Conservation (phyloP, 2,113 vertebrate species). For the Poeciliopsis turrubarensis region DNA sequence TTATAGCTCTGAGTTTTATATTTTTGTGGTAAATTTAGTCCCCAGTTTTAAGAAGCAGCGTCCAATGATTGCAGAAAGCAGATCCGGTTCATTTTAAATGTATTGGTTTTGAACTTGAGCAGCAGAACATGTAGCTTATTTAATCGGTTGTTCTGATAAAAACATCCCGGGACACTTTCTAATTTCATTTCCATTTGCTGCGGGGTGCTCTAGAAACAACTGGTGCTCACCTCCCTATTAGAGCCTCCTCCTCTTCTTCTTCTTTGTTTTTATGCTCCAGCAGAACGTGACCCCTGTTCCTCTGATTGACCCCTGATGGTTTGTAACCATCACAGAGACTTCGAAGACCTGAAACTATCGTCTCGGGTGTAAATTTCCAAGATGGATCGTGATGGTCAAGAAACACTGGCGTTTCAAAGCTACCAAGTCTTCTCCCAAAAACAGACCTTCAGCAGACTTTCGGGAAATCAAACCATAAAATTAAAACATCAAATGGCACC, state of each 20-base stretch:
- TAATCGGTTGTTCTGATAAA: slow-evolving; percentile 25
- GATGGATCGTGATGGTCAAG: neutral
- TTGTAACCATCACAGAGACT: slow-evolving; percentile 19
- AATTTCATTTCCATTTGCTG: neutral
- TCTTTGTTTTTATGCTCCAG: neutral
- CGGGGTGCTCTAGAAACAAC: slow-evolving; percentile 61
- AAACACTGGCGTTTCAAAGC: neutral
- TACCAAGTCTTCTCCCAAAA: neutral
- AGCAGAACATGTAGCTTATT: slow-evolving; percentile 57
- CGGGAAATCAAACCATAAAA: neutral
- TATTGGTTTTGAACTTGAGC: slow-evolving; percentile 32
- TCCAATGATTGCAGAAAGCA: neutral
- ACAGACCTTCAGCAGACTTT: neutral
- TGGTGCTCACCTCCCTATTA: slow-evolving; percentile 45
- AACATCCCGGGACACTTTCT: neutral
- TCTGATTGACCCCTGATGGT: slow-evolving; percentile 5
- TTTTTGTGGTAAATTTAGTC: slow-evolving; percentile 46
- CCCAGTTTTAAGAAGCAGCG: neutral
- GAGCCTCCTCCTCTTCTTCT: neutral
- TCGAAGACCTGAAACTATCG: slow-evolving; percentile 29
- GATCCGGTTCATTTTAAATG: slow-evolving; percentile 28
- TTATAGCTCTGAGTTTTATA: slow-evolving; percentile 26
- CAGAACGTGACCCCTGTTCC: neutral
- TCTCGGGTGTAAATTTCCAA: slow-evolving; percentile 28
- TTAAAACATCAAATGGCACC: neutral